Evolutionary conservation across 92 coral and sea anemone species (phyloP), one percentile per base, ranked within the genome.

Genomic region (Zoanthus solanderi): DNA sequence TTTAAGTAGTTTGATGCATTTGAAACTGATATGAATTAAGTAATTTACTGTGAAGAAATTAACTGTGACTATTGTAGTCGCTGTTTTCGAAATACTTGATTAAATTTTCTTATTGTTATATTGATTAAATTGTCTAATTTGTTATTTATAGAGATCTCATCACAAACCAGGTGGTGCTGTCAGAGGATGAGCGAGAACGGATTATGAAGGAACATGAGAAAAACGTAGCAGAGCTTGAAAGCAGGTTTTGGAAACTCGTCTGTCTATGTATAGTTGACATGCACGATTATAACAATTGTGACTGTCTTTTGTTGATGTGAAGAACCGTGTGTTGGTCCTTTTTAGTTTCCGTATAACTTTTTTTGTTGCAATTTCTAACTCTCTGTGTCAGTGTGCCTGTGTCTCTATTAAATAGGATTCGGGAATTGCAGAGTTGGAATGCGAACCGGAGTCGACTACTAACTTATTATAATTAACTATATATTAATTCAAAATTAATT

Each of bases 141-240:
- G 17, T 69, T 69, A 0, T 72, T 60, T 69, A 13, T 87, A 97
- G 99, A 18, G 98, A 97, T 76, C 92, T 97, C 85, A 97, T 97
- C 13, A 90, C 90, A 48, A 95, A 93, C 50, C 99, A 97, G 90
- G 98, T 94, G 15, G 92, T 90, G 50, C 92, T 97, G 92, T 97
- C 99, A n/a, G 99, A 97, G 67, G 95, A 94, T 29, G 98, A 97
- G 74, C 84, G 96, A 85, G 98, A 97, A 67, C 90, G 90, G 86
- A 95, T 97, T 74, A 83, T 97, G 61, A 89, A 91, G 61, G 99
- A 97, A 80, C 99, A 97, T 84, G 99, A 97, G 79, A 96, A 91
- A 79, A 95, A 95, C 76, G 87, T 97, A 86, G 99, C 94, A 0
- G 98, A 91, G 65, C 88, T 95, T 15, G 99, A 97, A 84, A 95